Evolutionary conservation across 2,888 invertebrate genomes (phyloP), one percentile per base, ranked within the genome.

Genomic region (Cheilosia vernalis): DNA sequence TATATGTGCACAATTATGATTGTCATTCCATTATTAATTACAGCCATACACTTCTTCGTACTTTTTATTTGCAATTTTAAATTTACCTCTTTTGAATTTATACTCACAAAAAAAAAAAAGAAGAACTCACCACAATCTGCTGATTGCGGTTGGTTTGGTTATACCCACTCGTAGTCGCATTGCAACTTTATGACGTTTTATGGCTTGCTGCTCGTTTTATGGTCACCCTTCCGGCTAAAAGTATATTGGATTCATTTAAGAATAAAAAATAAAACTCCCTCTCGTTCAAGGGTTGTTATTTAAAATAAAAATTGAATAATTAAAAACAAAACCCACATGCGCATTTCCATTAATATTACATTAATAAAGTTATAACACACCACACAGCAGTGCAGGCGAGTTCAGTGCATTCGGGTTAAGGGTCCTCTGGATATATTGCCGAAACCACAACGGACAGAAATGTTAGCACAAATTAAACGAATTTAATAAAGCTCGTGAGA

Each of bases 21-120:
- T 47, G 44, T 47, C 44, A 47, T 47, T 47, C 37, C 37, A 37
- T 37, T 37, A 47, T 17, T 47, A 47, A 47, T 47, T 47, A 47
- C 44, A 47, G 17, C n/a, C 44, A 17, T 47, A 13, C 0, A 13
- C 44, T n/a, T 3, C 7, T n/a, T 9, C 3, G n/a, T 47, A 17
- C 3, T 47, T 47, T 47, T 47, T 17, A 47, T 47, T 47, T 47
- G 9, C 44, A 47, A 17, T 47, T 47, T 47, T 47, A 17, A 47
- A 47, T 47, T 7, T 9, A 9, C 44, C 44, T 47, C 44, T 7
- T 17, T 17, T 7, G 5, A 17, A 44, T 44, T n/a, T 9, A 47
- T 13, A 37, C 37, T 10, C 10, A 13, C 0, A 37, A 13, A 44
- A 2, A 44, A 2, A 44, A 2, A 2, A 44, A 15, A 44, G 17